Evolutionary conservation across 2,888 invertebrate species (phyloP).

Genomic region (Tridacna crocea): DNA sequence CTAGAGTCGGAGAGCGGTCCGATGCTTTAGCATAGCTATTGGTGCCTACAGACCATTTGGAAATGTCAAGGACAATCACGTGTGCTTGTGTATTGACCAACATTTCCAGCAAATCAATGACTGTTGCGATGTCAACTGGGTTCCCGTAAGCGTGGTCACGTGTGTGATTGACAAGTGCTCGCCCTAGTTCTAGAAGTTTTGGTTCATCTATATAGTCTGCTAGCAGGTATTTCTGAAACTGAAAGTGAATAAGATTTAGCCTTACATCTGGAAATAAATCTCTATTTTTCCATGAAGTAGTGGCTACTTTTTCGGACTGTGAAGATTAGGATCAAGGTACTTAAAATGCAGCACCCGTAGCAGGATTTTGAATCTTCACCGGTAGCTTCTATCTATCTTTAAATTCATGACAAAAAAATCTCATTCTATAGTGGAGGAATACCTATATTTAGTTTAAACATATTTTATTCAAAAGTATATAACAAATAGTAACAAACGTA

Average conservation of each 20-base stretch:
- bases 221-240: slow-evolving; percentile 55
- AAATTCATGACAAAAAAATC: too few relatives aligned
- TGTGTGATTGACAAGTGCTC: slow-evolving; percentile 77
- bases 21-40: slow-evolving; percentile 70
- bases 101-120: slow-evolving; percentile 79
- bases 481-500: too few relatives aligned
- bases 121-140: slow-evolving; percentile 81
- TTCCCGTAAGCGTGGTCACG: slow-evolving; percentile 73
- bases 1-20: slow-evolving; percentile 71
- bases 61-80: slow-evolving; percentile 70
- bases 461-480: too few relatives aligned
- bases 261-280: background rate
- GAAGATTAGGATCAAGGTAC: background rate
- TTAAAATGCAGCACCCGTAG: too few relatives aligned
- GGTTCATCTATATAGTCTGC: slow-evolving; percentile 66
- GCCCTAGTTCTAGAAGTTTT: slow-evolving; percentile 71
- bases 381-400: too few relatives aligned
- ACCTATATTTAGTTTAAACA: too few relatives aligned
- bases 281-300: background rate
- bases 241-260: background rate
- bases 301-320: background rate
- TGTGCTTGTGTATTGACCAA: slow-evolving; percentile 79
- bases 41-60: slow-evolving; percentile 70
- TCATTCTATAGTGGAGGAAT: too few relatives aligned
- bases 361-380: too few relatives aligned